Evolutionary conservation across 2,888 invertebrate species (phyloP), one percentile per base, ranked within the genome.

Genomic region (Sphaerophoria rueppellii): DNA sequence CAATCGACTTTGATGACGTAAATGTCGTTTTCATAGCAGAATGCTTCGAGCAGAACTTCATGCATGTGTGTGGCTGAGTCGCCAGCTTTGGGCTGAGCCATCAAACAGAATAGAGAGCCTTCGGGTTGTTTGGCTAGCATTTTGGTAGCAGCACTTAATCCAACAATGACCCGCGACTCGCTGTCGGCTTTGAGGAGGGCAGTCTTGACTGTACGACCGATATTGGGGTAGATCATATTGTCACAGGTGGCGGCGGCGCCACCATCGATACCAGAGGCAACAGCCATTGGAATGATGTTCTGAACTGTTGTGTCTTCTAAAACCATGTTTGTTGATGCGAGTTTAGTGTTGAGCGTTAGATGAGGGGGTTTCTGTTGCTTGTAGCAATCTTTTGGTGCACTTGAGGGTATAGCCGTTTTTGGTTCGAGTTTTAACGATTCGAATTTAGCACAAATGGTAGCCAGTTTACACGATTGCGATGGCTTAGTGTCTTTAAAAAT

Each of bases 31-130:
- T 96, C 96, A 50, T 94, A 95, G 91, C 96, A 96, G 90, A 95
- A 96, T 0, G 96, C 96, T 89, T 96, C 95, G 43, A 96, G 92
- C 0, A 96, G 92, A 5, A 96, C 96, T 89, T 95, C 95, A 88
- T 96, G 96, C 93, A 96, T 95, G 89, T 96, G 96, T 6, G 95
- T 95, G 5, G 95, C 95, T 37, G 95, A 94, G 90, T 96, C 96
- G 4, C 95, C 95, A 48, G 93, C 94, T 61, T 93, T 92, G 34
- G 95, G 94, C 72, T 94, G 94, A 0, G 95, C 94, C 16, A 96
- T 93, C 55, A 96, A 91, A 89, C 96, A 96, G 89, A 95, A 94
- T 0, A 95, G 93, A 0, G 95, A 94, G 6, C 95, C 94, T 77
- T 94, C 93, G 11, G 92, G 90, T 1, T 89, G 88, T 67, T 91